phyloP scores from a whole-genome alignment of 1,140 invertebrate species.

The Drosophila sproati region DNA sequence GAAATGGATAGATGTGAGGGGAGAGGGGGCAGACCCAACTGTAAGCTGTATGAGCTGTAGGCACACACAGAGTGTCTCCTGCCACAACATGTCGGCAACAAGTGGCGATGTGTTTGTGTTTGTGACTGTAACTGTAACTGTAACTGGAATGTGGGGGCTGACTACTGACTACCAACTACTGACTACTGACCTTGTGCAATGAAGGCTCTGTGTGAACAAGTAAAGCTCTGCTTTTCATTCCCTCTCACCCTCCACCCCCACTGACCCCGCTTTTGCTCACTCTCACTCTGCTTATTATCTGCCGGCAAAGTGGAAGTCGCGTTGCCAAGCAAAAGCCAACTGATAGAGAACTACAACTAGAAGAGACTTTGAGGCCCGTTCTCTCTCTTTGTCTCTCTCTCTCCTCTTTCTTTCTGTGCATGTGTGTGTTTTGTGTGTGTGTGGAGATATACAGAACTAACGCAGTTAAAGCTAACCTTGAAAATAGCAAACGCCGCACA shows the following conservation, averaged over 20 bases:
- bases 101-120: constrained; percentile 51
- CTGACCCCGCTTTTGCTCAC: background rate
- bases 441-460: constrained; percentile 58
- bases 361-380: constrained; percentile 13
- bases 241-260: background rate
- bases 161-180: constrained; percentile 17
- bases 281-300: constrained; percentile 16
- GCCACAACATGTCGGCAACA: constrained; percentile 57
- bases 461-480: constrained; percentile 74
- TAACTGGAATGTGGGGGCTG: background rate
- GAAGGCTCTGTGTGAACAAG: constrained; percentile 36
- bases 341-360: constrained; percentile 37
- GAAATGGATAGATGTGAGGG: background rate
- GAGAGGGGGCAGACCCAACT: background rate
- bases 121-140: constrained; percentile 1
- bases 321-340: constrained; percentile 39
- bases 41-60: constrained; percentile 47
- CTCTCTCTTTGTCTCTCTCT: constrained; percentile 4
- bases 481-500: constrained; percentile 74
- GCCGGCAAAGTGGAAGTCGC: constrained; percentile 21
- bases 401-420: background rate
- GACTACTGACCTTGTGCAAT: constrained; percentile 51
- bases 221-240: background rate
- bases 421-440: constrained; percentile 1
- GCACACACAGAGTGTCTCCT: constrained; percentile 30